Conservation (phyloP, 2,888 invertebrate species). For the Chalcis sispes region DNA sequence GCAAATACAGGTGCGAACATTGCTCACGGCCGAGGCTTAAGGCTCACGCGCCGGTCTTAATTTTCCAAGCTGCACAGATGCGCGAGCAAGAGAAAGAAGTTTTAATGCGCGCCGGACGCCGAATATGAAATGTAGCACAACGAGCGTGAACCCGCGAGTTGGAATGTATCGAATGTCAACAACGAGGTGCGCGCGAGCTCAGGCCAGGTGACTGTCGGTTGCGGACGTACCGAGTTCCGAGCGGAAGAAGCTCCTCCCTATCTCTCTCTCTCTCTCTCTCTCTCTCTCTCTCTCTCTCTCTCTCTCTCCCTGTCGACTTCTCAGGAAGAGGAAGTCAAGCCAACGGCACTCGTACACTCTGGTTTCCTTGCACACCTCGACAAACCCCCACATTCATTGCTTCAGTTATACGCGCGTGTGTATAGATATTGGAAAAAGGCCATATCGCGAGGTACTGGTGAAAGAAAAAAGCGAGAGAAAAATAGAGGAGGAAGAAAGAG, state of each 20-base stretch:
- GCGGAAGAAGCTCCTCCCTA: too few relatives aligned
- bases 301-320: too few relatives aligned
- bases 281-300: too few relatives aligned
- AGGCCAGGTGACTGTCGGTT: not conserved
- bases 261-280: too few relatives aligned
- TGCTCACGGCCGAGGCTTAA: not conserved
- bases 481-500: slow-evolving; percentile 58
- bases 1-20: slow-evolving; percentile 73
- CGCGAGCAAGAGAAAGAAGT: too few relatives aligned
- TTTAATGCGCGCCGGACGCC: not conserved
- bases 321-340: slow-evolving; percentile 75
- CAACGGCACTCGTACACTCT: slow-evolving; percentile 58
- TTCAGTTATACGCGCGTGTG: too few relatives aligned
- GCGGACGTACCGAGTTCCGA: not conserved
- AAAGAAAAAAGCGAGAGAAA: not conserved
- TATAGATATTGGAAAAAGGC: too few relatives aligned
- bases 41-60: too few relatives aligned
- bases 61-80: too few relatives aligned
- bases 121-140: slow-evolving; percentile 3
- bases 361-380: not conserved
- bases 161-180: not conserved
- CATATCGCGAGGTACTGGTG: too few relatives aligned
- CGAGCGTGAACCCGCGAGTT: not conserved
- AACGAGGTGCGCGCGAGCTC: not conserved
- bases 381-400: too few relatives aligned